Evolutionary conservation across 2,888 invertebrate genomes (phyloP).

Genomic region (Cephus runcator): DNA sequence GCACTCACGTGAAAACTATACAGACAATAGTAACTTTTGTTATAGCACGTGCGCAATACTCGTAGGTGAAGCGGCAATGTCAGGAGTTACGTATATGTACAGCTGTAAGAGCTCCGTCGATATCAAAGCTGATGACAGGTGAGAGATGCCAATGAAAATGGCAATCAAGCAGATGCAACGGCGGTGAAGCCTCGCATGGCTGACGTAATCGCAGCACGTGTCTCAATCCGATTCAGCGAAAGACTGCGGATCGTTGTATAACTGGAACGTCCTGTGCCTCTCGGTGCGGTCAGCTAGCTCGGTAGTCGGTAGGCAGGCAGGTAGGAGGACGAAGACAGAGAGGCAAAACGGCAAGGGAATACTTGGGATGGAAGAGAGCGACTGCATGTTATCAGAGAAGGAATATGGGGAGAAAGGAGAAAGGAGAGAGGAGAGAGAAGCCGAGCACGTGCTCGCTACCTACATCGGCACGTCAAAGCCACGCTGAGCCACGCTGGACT

Average conservation of each 20-base stretch:
- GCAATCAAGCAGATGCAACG: background rate
- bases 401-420: too few species aligned
- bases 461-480: background rate
- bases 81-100: too few species aligned
- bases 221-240: background rate
- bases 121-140: background rate
- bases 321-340: background rate
- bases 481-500: background rate
- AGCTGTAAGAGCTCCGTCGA: too few species aligned
- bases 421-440: background rate
- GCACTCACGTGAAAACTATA: too few species aligned
- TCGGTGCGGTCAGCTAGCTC: background rate
- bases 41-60: too few species aligned
- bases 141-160: background rate
- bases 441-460: background rate
- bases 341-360: background rate
- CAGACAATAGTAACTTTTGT: too few species aligned
- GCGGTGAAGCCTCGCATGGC: too few species aligned
- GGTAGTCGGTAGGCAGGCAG: too few species aligned
- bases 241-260: background rate
- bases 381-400: background rate
- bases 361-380: background rate
- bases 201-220: too few species aligned
- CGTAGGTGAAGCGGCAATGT: too few species aligned
- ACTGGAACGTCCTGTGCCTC: background rate